Evolutionary conservation across 2,888 invertebrate species (phyloP), one percentile per base, ranked within the genome.

Genomic region (Tachina grossa): DNA sequence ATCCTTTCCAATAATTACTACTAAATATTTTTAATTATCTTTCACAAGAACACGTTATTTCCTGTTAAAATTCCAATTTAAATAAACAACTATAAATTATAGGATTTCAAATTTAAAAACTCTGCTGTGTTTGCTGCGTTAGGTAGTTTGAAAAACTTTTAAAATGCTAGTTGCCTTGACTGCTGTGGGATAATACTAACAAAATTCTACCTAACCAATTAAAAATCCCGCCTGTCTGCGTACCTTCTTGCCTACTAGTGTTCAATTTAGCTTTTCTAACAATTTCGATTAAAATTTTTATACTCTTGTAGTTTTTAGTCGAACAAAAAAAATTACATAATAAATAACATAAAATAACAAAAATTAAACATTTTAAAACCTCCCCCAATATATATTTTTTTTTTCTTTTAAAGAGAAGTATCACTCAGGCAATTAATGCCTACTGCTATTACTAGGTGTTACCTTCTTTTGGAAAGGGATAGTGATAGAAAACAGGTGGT

Each of bases 251-350:
- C 41, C 61, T 63, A 22, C n/a, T 59, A 51, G 59, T 61, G 16
- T 63, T 69, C 39, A 13, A 49, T 59, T 19, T 13, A 4, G n/a
- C 19, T 45, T 55, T 63, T 9, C 9, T 6, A 61, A 16, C 13
- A 61, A 81, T 75, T 75, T 81, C 75, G 68, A 75, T 81, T 81
- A 81, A 75, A 68, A 75, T 61, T 72, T 47, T 63, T 39, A 5
- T 19, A 3, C 63, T 10, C n/a, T 41, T 14, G 68, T 63, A 39
- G 22, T 65, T 47, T 57, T 47, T 22, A 16, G 9, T 13, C n/a
- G 22, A 31, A 55, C 53, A 57, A 61, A 77, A n/a, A 82, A 80
- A 72, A 80, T 72, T 80, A 68, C 79, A 83, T 72, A 80, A 83
- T 85, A 85, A n/a, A n/a, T n/a, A n/a, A n/a, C n/a, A n/a, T n/a